Evolutionary conservation across 2,888 invertebrate genomes (phyloP).

Genomic region (Leptinotarsa rubiginosa): DNA sequence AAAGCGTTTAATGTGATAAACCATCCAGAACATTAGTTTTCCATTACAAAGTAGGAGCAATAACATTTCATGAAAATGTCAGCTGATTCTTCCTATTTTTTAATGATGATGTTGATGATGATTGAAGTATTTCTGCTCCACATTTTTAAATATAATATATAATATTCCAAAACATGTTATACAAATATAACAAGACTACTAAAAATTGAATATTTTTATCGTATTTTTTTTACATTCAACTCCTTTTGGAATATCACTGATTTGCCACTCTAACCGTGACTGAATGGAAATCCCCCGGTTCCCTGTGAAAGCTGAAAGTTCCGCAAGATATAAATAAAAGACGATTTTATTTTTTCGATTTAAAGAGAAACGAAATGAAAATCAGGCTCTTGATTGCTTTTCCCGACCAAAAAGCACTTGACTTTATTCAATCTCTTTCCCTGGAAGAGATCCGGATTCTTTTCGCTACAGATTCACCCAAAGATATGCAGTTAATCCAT

Average conservation of each 20-base stretch:
- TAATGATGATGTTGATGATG: too few species aligned
- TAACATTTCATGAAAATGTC: too few species aligned
- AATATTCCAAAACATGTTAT: too few species aligned
- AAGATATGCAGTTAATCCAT: slow-evolving; percentile 57
- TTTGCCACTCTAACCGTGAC: neutral
- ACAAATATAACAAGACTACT: too few species aligned
- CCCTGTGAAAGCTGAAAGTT: neutral
- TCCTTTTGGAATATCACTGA: neutral
- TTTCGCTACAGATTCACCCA: slow-evolving; percentile 47
- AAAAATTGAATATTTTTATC: neutral
- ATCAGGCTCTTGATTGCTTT: slow-evolving; percentile 47
- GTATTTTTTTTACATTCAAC: neutral
- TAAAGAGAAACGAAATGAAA: slow-evolving; percentile 23
- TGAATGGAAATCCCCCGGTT: neutral
- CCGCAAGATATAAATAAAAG: slow-evolving; percentile 7
- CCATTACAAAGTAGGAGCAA: too few species aligned
- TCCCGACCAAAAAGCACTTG: slow-evolving; percentile 41
- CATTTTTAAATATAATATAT: too few species aligned
- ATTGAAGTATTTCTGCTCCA: too few species aligned
- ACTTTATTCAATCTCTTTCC: slow-evolving; percentile 49
- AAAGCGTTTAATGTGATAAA: too few species aligned
- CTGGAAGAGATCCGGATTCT: slow-evolving; percentile 45
- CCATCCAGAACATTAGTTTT: too few species aligned
- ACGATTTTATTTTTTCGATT: slow-evolving; percentile 13
- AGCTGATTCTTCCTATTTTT: too few species aligned